Conservation (phyloP, 2,113 vertebrate genomes). For the Upupa epops region DNA sequence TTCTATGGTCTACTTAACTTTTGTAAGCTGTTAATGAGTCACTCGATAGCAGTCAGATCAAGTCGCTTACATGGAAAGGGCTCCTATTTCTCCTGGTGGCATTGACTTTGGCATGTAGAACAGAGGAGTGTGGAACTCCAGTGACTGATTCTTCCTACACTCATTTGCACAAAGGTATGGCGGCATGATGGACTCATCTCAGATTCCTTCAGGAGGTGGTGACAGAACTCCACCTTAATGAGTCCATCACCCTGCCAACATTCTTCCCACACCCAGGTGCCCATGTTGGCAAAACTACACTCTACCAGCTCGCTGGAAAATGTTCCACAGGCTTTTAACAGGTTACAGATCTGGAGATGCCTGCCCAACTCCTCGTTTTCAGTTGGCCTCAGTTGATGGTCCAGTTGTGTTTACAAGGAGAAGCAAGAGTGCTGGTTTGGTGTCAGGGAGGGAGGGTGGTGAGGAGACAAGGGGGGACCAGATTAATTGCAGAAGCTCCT, state of each 20-base stretch:
- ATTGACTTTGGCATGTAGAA: background rate
- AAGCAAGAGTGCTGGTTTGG: background rate
- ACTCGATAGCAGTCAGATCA: conserved; percentile 50
- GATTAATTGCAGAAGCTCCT: background rate
- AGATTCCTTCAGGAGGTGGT: conserved; percentile 67
- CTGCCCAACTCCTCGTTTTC: background rate
- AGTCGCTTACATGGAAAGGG: conserved; percentile 62
- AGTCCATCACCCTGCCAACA: conserved; percentile 60
- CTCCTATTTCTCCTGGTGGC: conserved; percentile 51
- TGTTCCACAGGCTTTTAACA: background rate
- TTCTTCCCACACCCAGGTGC: conserved; percentile 63
- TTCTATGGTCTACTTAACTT: conserved; percentile 58
- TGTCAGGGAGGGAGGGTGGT: background rate
- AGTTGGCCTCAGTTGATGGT: background rate
- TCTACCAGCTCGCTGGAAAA: conserved; percentile 3
- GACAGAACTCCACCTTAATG: conserved; percentile 70
- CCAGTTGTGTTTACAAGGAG: background rate
- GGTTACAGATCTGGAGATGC: background rate
- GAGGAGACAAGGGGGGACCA: background rate
- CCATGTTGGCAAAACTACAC: background rate
- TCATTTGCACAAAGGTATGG: conserved; percentile 41
- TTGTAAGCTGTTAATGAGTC: conserved; percentile 60
- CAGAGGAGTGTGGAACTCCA: background rate
- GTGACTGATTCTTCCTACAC: conserved; percentile 59
- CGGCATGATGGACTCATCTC: conserved; percentile 1